Evolutionary conservation across 1,140 invertebrate genomes (phyloP), one percentile per base, ranked within the genome.

Genomic region (Drosophila lacertosa): DNA sequence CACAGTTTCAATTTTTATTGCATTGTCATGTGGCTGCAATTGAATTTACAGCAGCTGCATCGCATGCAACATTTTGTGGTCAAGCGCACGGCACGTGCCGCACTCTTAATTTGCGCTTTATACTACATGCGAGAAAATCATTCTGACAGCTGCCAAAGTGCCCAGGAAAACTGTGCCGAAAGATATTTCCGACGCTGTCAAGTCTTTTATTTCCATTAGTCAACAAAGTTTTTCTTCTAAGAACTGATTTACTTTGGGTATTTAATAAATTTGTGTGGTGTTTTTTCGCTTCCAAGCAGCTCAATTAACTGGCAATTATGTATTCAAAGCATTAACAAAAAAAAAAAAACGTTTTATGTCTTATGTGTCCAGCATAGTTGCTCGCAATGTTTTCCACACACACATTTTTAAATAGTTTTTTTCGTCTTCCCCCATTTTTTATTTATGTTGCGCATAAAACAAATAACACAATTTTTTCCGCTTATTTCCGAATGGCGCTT

Each of bases 41-140:
- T 77, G 77, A 80, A 81, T 86, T 64, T 86, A 77, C 81, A 57
- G 44, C 62, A 57, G 62, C 81, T 69, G 68, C 48, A 40, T 32
- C 81, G 77, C 81, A 88, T 84, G 81, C 81, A 81, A 84, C 82
- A 70, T 74, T 84, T 81, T 86, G 74, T 71, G 82, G 81, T 81
- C 58, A 70, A 69, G 62, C 57, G 45, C 37, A 60, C 69, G 69
- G 76, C 81, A 84, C 80, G 80, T 86, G 68, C 67, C 62, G 48
- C 67, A 18, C 24, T 24, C 16, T 42, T 67, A 40, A 47, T 79
- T 45, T 70, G 15, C 22, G 20, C 39, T 48, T 15, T 65, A 62
- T 33, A 37, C 55, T 29, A 29, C 7, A 29, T 29, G 9, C 9
- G 26, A 10, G 50, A 65, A 65, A 57, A 51, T 63, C 18, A 22